A percentile compares a stretch with the other conserved stretches of the same genome.
These are phyloP conservation scores for Harmothoe impar DNA, from an alignment of 2,888 invertebrate genomes.

Conservation along the genomic window DNA sequence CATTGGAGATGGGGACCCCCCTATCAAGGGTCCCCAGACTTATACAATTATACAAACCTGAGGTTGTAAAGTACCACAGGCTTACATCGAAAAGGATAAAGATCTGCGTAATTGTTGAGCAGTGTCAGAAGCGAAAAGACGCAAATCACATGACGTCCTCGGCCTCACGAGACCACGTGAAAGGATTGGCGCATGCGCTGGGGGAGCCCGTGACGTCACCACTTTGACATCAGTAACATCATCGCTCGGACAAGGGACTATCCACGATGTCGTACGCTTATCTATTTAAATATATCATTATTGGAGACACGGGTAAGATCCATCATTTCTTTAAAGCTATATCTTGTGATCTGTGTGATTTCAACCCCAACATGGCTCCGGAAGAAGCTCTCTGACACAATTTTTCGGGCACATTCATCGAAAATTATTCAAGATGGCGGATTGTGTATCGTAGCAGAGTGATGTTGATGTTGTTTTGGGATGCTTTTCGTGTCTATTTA, in stretches of 20 bases:
- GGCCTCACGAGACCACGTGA: constrained; percentile 27
- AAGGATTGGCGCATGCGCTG: constrained; percentile 50
- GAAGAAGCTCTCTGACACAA: neutral
- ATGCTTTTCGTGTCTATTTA: neutral
- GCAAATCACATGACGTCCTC: too few relatives aligned
- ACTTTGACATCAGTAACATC: constrained; percentile 58
- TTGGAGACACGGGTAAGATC: constrained; percentile 73
- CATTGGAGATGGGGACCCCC: too few relatives aligned
- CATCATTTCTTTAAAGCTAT: neutral
- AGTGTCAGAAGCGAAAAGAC: too few relatives aligned
- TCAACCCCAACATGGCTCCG: neutral
- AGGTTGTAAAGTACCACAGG: too few relatives aligned
- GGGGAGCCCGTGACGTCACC: constrained; percentile 31
- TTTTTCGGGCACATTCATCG: neutral
- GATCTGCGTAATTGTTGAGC: too few relatives aligned
- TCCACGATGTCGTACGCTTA: constrained; percentile 73
- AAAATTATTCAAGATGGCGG: constrained; percentile 67
- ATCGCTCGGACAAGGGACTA: neutral
- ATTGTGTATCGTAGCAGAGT: constrained; percentile 43
- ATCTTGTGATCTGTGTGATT: neutral
- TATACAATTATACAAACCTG: too few relatives aligned
- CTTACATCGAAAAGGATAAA: too few relatives aligned
- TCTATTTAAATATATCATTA: constrained; percentile 74
- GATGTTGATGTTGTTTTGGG: constrained; percentile 48
- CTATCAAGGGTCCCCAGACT: too few relatives aligned